Base-by-base conservation (phyloP, 2,888 invertebrate species). In the Drosophila conformis region DNA sequence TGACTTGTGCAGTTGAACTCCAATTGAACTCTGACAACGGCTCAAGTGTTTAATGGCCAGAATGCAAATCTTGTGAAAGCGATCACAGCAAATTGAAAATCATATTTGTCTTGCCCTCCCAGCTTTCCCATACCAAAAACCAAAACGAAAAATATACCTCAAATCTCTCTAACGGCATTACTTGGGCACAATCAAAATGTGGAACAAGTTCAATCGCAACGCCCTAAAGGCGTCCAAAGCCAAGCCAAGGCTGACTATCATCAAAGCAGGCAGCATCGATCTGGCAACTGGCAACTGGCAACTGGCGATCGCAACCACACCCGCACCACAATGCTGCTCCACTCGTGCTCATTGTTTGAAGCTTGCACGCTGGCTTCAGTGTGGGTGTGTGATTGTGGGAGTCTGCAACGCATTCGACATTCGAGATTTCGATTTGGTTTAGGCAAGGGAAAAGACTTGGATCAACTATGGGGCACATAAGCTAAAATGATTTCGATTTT, bases 191-290 rank as follows among this genome's bases (percentile, higher is more conserved):
- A 91, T 91, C 91, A 90, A 91, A 91, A 82, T 86, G 91, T 86
- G 82, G 83, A 91, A 91, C 91, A 91, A 91, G 92, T 91, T 91
- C 90, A 90, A 91, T 86, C 82, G 76, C 79, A 82, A 87, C 82
- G 76, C 88, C 82, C 88, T 86, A 69, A 76, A 77, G 76, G 59
- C 71, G 56, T 49, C 48, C 67, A 58, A 61, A 82, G 53, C 58
- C 48, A 63, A 73, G 61, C 61, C 64, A 51, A 78, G 75, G 73
- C 78, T 77, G 87, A 73, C 86, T 82, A 85, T 82, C 86, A 87
- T 87, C 85, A 85, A 73, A 69, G 69, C 68, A 78, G 87, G 69
- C 83, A 78, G 71, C 84, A 87, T 84, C 87, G 87, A 87, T 83
- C 57, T 65, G 63, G 69, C 69, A 74, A 59, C 56, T 61, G 59